A percentile compares a stretch with the other conserved stretches of the same genome.
These are phyloP conservation scores for Calliphora vomitoria DNA, from an alignment of 2,888 invertebrate genomes.

Conservation along the genomic window DNA sequence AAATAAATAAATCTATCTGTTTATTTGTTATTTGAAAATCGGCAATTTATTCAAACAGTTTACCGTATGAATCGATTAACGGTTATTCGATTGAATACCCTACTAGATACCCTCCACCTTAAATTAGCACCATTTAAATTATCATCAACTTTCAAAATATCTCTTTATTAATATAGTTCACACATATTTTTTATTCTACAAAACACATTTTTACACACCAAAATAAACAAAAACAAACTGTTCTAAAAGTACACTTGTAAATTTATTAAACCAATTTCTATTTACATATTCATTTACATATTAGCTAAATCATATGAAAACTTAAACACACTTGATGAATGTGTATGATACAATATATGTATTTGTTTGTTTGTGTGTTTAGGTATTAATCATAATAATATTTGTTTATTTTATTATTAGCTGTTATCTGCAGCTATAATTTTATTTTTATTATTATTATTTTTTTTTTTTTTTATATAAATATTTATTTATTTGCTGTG, in stretches of 20 bases:
- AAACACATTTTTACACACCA: no score
- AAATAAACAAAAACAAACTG: neutral
- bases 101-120: neutral
- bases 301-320: neutral
- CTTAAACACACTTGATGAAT: neutral
- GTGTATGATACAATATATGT: neutral
- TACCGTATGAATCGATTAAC: no score
- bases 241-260: neutral
- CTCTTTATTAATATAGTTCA: neutral
- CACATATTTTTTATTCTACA: neutral
- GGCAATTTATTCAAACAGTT: no score
- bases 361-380: neutral
- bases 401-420: conserved; percentile 41
- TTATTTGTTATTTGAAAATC: no score
- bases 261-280: neutral
- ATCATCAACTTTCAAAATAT: neutral
- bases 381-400: neutral
- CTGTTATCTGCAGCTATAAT: conserved; percentile 32
- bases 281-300: neutral
- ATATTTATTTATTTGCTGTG: conserved; percentile 21
- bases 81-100: neutral
- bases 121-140: neutral
- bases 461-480: conserved; percentile 21
- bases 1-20: no score
- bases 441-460: conserved; percentile 8